Evolutionary conservation across 2,113 vertebrate species (phyloP).

Genomic region (Podocnemis expansa): DNA sequence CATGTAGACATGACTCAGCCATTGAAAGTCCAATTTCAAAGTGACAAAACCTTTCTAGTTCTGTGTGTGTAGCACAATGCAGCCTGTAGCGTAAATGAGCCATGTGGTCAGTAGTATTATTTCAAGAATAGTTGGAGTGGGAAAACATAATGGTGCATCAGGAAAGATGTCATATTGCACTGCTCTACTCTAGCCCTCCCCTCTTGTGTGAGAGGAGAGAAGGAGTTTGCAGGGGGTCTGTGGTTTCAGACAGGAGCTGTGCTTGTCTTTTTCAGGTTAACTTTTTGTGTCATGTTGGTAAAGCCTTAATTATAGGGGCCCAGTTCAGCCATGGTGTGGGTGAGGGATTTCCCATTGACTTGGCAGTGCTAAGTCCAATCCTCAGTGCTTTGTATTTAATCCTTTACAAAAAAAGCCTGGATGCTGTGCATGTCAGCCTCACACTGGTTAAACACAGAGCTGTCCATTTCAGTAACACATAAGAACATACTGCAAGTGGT

Average conservation of each 20-base stretch:
- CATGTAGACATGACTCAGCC: neutral
- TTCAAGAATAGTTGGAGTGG: neutral
- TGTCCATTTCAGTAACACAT: neutral
- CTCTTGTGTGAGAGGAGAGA: neutral
- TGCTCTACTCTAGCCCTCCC: neutral
- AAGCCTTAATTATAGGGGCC: neutral
- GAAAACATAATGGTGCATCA: neutral
- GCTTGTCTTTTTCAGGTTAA: neutral
- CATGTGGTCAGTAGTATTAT: neutral
- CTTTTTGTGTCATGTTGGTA: neutral
- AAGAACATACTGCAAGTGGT: neutral
- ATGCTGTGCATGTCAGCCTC: neutral
- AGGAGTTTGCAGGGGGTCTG: neutral
- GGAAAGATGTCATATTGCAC: neutral
- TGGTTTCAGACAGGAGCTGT: neutral
- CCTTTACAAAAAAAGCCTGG: neutral
- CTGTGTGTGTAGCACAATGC: neutral
- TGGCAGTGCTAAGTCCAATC: neutral
- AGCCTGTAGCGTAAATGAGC: neutral
- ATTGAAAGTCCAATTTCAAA: neutral
- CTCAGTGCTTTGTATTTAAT: neutral
- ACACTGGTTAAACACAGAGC: neutral
- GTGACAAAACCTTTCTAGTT: neutral
- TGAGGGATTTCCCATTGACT: neutral
- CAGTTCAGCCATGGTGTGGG: neutral